Base-by-base conservation (phyloP, 2,797 vertebrate species). In the Sebastes glaucus region DNA sequence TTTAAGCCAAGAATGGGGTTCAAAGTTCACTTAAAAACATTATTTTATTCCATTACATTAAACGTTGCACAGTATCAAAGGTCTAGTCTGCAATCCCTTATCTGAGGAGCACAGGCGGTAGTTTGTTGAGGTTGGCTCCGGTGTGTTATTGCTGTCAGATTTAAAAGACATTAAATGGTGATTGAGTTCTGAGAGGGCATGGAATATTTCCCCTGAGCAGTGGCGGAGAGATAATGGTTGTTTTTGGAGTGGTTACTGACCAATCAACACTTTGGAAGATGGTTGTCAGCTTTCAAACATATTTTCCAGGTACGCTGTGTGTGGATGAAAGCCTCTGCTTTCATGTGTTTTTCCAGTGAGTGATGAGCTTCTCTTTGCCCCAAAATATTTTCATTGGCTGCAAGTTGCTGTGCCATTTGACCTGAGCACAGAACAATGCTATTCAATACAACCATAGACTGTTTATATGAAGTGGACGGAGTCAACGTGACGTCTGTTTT, bases 381-480 rank as follows among this genome's bases (percentile, higher is more conserved):
- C 71, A 78, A 77, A 84, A 89, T 87, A 85, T 92, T 92, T 90
- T 80, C 53, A 61, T 85, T 92, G 92, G 91, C 89, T 65, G 57
- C 70, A 38, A 28, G 46, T 70, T 72, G 63, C 22, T 7, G 8
- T 67, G 63, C 33, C 65, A 23, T 73, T 81, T 83, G 67, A 87
- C 76, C 64, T 23, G 52, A 80, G 61, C n/a, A 30, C 13, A 71
- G 73, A 71, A 69, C 53, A 53, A 60, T 64, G n/a, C 57, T 23
- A 28, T 72, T 67, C 57, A 28, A 60, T 67, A 82, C 33, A 63
- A 33, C 74, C 42, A 46, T 18, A 46, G 16, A 46, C 42, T 46
- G 42, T 46, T 3, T 46, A 1, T 46, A 46, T 46, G 42, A 46
- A 46, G 42, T 46, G 6, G 42, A 46, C 1, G 42, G 1, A 18